These are phyloP conservation scores for Timandra comae DNA, from an alignment of 2,888 invertebrate species.

Conservation along the genomic window DNA sequence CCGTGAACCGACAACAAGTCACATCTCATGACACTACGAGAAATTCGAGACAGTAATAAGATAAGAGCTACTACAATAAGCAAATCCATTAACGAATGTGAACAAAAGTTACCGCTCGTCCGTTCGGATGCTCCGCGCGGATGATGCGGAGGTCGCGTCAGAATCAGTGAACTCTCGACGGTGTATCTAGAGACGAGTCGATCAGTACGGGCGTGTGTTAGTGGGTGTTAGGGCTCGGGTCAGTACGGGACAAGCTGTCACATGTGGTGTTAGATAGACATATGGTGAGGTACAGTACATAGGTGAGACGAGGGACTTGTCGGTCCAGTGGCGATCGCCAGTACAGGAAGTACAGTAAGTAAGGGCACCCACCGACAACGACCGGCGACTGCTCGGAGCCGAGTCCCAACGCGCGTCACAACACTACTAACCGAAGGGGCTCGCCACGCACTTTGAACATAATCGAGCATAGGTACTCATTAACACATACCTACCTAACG, in stretches of 20 bases:
- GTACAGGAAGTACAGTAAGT: conserved; percentile 11
- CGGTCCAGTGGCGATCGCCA: neutral
- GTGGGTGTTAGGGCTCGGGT: conserved; percentile 42
- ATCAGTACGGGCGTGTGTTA: conserved; percentile 33
- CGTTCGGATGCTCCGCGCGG: conserved; percentile 36
- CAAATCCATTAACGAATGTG: conserved; percentile 73
- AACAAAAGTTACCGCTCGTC: conserved; percentile 65
- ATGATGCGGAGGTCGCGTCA: conserved; percentile 12
- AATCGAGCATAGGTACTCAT: conserved; percentile 31
- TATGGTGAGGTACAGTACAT: conserved; percentile 19
- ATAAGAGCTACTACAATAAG: conserved; percentile 74
- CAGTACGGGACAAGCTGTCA: conserved; percentile 45
- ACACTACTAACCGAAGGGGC: conserved; percentile 9
- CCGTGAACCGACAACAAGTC: conserved; percentile 65
- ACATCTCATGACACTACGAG: conserved; percentile 65
- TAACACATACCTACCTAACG: conserved; percentile 12
- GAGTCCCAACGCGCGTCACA: conserved; percentile 12
- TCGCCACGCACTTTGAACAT: conserved; percentile 41
- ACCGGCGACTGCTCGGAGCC: neutral
- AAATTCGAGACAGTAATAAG: conserved; percentile 73
- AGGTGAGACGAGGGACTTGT: too few relatives aligned
- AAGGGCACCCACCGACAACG: conserved; percentile 33
- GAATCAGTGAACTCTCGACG: too few relatives aligned
- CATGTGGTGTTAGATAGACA: conserved; percentile 13
- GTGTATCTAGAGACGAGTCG: too few relatives aligned